A percentile compares a stretch with the other conserved stretches of the same genome.
phyloP scores from a whole-genome alignment of 2,113 vertebrate genomes.

The Cepphus grylle region DNA sequence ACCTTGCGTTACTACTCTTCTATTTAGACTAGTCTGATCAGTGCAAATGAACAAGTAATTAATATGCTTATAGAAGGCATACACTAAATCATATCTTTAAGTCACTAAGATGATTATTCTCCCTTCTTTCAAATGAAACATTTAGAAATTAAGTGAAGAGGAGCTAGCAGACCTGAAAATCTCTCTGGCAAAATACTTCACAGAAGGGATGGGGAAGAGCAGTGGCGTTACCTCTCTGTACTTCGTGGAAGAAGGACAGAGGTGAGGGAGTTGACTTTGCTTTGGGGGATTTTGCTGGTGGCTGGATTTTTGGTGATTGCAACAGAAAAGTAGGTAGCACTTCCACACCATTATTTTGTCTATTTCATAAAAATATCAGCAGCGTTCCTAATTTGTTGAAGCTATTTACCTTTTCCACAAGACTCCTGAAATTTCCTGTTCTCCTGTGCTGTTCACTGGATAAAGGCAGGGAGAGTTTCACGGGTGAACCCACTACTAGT shows the following conservation, averaged over 20 bases:
- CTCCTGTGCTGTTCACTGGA: neutral
- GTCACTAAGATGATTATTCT: neutral
- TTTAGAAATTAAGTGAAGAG: slow-evolving; percentile 84
- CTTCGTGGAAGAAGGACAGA: slow-evolving; percentile 92
- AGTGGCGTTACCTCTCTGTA: slow-evolving; percentile 89
- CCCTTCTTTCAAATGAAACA: neutral
- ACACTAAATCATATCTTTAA: neutral
- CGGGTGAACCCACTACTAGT: neutral
- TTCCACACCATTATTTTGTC: neutral
- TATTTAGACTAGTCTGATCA: neutral
- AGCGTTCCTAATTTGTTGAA: neutral
- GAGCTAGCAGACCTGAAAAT: slow-evolving; percentile 78
- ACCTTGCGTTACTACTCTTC: neutral
- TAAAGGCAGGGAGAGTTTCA: neutral
- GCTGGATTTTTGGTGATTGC: neutral
- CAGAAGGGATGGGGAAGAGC: slow-evolving; percentile 80
- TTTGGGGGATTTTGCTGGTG: neutral
- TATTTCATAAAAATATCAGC: neutral
- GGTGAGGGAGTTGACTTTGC: slow-evolving; percentile 69
- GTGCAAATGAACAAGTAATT: neutral
- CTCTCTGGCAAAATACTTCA: slow-evolving; percentile 83
- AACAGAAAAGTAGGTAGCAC: neutral
- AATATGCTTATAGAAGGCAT: neutral
- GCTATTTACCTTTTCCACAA: neutral
- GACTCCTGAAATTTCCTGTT: neutral